Base-by-base conservation (phyloP, 2,113 vertebrate species). In the Vimba vimba region DNA sequence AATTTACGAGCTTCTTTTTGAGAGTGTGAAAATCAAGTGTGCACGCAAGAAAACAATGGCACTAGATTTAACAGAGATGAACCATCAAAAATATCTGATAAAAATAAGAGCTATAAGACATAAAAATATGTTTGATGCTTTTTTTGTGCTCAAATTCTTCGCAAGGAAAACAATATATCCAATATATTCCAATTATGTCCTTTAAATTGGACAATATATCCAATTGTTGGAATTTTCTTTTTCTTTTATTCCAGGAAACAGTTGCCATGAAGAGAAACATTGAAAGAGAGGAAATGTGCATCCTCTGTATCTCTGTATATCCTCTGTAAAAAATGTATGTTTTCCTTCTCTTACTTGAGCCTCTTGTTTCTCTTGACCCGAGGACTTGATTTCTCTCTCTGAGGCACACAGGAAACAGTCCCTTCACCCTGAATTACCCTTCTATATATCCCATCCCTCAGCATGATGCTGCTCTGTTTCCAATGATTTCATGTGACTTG, bases 231-330 rank as follows among this genome's bases (percentile, higher is more conserved):
- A 69, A 5, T 39, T 21, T 21, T 69, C 21, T 33, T 69, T 69
- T 19, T 36, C 17, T 39, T 30, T 57, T 59, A 39, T 39, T 39
- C 21, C 76, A 39, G 30, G 76, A 78, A 36, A 57, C 21, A 5
- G 55, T n/a, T 43, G 55, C 33, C 77, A 39, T 43, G 55, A 17
- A 64, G 21, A 79, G 21, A 79, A 30, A 33, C 30, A 4, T 59
- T 30, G 3, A 43, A 0, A 43, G 86, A 90, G 80, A 90, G 91
- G 93, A 93, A 91, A 89, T 85, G 86, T 89, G 87, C 89, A 86
- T 71, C 80, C 85, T 91, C 93, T 88, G 91, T 91, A 92, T 94
- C 91, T 27, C 27, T 27, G 27, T 27, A 27, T 27, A 86, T 71
- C 80, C 85, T 91, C 93, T 88, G 91, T 91, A 92, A 59, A 74